Evolutionary conservation across 2,888 invertebrate genomes (phyloP), one percentile per base, ranked within the genome.

Genomic region (Scrobipalpa costella): DNA sequence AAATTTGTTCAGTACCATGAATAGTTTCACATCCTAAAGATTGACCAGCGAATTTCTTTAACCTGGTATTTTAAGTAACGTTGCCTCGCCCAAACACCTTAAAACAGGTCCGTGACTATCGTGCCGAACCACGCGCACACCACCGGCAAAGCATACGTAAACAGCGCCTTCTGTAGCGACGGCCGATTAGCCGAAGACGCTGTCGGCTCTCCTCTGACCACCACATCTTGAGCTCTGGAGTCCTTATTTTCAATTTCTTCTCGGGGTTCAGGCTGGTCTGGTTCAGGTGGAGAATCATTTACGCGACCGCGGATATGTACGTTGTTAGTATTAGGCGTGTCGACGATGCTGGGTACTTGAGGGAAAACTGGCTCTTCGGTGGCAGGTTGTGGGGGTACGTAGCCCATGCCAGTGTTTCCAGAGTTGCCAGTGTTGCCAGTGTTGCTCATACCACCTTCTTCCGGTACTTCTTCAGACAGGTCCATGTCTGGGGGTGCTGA

Each of bases 41-140:
- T n/a, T n/a, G n/a, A n/a, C n/a, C n/a, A n/a, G n/a, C n/a, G n/a
- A n/a, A n/a, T n/a, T n/a, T n/a, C n/a, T n/a, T n/a, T n/a, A n/a
- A n/a, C n/a, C n/a, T n/a, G n/a, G n/a, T n/a, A n/a, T n/a, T n/a
- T n/a, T n/a, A n/a, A n/a, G n/a, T n/a, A 40, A 49, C 55, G 38
- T 40, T 49, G 44, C 58, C 63, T 8, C 58, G 44, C 13, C 17
- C 34, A 34, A 33, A 17, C 50, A 49, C 49, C 34, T 95, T 95
- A 96, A 93, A 96, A 95, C 90, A 96, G 93, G 85, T 96, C 96
- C 77, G 95, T 94, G 83, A 96, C 94, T 75, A 96, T 94, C 69
- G 95, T 94, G 65, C 96, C 96, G 86, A 97, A 95, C 96, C 96
- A 97, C 78, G 96, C 95, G 85, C 97, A 94, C 72, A 95, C 95